phyloP scores from a whole-genome alignment of 2,888 invertebrate genomes.

The Heliconius ethilla region DNA sequence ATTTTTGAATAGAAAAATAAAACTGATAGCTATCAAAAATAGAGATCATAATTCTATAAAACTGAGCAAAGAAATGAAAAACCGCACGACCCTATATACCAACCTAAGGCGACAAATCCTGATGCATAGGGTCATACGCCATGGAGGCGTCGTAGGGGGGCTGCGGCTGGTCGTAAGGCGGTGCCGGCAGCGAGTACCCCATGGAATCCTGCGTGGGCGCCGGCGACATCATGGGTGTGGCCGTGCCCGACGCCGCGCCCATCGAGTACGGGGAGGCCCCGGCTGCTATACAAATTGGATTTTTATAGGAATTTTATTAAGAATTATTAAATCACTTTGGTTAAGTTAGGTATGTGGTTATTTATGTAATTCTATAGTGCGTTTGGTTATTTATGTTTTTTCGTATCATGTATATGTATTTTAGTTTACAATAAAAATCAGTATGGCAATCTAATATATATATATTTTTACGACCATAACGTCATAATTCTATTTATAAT shows the following conservation, averaged over 20 bases:
- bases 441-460: neutral
- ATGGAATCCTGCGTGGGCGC: constrained; percentile 95
- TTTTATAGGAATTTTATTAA: neutral
- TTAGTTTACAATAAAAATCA: neutral
- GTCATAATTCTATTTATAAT: neutral
- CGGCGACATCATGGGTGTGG: constrained; percentile 97
- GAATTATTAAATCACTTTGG: neutral
- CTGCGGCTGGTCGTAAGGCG: constrained; percentile 94
- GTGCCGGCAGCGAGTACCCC: constrained; percentile 96
- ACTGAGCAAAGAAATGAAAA: too few species aligned
- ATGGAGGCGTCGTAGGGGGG: constrained; percentile 94
- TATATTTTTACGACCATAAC: neutral
- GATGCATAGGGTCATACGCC: constrained; percentile 96
- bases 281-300: constrained; percentile 68
- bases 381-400: neutral
- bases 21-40: too few species aligned
- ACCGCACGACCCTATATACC: too few species aligned
- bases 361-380: neutral
- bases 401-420: neutral
- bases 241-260: constrained; percentile 94
- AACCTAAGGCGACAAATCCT: constrained; percentile 87
- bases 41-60: too few species aligned
- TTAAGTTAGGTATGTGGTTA: neutral
- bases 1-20: too few species aligned
- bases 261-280: constrained; percentile 93